Conservation (phyloP, 2,113 vertebrate species). For the Gila orcuttii region DNA sequence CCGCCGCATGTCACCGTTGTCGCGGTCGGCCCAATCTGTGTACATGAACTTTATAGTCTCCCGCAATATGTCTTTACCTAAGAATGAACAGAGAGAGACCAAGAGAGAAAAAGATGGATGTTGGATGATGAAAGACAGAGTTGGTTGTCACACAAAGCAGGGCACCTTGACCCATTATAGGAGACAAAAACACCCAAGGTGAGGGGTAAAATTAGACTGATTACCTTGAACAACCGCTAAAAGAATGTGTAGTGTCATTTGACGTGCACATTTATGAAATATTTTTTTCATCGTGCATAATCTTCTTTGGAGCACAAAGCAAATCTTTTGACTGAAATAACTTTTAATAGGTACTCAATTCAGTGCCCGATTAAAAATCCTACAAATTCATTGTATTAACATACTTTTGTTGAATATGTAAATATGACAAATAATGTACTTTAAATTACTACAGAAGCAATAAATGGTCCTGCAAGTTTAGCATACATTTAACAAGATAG, state of each 20-base stretch:
- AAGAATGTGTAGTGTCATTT: not conserved
- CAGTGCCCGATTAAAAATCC: not conserved
- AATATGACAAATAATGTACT: not conserved
- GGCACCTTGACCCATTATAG: slow-evolving; percentile 27
- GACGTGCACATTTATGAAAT: not conserved
- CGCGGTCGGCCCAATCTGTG: slow-evolving; percentile 95
- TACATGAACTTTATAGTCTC: slow-evolving; percentile 99
- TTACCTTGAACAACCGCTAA: slow-evolving; percentile 10
- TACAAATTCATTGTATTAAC: not conserved
- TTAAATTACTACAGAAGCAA: not conserved
- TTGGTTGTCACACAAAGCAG: slow-evolving; percentile 18
- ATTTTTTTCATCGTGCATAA: not conserved
- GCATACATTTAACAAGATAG: too few relatives aligned
- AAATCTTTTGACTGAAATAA: not conserved
- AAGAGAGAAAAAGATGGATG: not conserved
- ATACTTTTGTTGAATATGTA: not conserved
- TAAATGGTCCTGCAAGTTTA: too few relatives aligned
- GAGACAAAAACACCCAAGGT: slow-evolving; percentile 22
- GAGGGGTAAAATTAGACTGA: slow-evolving; percentile 7
- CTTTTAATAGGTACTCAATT: not conserved
- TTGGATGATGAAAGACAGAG: slow-evolving; percentile 18
- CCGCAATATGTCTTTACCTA: slow-evolving; percentile 88
- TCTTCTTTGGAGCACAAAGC: not conserved
- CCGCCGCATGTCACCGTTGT: slow-evolving; percentile 92
- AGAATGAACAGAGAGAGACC: slow-evolving; percentile 25